phyloP scores from a whole-genome alignment of 2,113 vertebrate species.

The Morphnarchus princeps region DNA sequence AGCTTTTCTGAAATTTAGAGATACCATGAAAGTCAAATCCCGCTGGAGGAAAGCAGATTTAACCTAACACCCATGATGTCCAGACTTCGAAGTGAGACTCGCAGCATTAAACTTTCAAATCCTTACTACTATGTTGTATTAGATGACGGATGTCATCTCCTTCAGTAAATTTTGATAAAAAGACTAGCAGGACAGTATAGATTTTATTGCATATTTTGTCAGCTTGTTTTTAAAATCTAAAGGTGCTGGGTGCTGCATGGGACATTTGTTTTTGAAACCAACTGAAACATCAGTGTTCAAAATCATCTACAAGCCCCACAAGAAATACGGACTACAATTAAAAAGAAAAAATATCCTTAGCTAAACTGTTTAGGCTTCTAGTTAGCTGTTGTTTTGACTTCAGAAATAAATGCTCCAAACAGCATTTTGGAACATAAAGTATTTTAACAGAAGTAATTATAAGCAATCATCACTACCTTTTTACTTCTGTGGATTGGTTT shows the following conservation, averaged over 20 bases:
- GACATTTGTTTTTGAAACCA: background rate
- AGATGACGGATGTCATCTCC: background rate
- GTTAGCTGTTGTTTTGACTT: background rate
- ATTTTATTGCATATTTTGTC: background rate
- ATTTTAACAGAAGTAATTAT: background rate
- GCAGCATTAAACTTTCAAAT: background rate
- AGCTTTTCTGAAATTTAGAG: background rate
- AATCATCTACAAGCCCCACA: background rate
- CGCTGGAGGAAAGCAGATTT: background rate
- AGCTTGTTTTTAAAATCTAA: background rate
- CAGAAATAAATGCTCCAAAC: background rate
- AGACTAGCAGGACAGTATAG: background rate
- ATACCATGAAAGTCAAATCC: background rate
- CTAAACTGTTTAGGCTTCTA: background rate
- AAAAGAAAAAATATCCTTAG: background rate
- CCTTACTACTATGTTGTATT: background rate
- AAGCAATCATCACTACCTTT: background rate
- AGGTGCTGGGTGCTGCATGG: background rate
- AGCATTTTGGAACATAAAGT: background rate
- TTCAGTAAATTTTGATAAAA: background rate
- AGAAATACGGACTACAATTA: background rate
- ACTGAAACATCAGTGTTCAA: background rate
- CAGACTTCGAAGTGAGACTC: background rate
- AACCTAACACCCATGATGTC: background rate
- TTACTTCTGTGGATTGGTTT: background rate